phyloP scores from a whole-genome alignment of 23 tunicate species.

The Clavelina lepadiformis region DNA sequence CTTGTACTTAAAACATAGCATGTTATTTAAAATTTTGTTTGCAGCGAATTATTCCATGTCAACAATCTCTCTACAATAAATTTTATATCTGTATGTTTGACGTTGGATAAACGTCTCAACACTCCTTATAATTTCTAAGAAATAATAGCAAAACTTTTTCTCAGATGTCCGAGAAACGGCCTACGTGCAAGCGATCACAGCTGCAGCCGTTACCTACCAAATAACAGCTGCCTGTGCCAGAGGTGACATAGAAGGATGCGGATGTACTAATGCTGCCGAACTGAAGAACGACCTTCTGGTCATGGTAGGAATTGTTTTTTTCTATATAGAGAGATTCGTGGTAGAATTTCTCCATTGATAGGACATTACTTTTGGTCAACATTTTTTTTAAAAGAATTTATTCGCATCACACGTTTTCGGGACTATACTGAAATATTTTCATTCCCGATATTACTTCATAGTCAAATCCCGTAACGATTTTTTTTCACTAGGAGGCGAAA shows the following conservation, averaged over 20 bases:
- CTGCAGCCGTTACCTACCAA: conserved; percentile 58
- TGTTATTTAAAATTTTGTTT: no score
- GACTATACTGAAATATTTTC: no score
- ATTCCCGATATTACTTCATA: neutral
- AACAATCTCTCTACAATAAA: no score
- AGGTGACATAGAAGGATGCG: conserved; percentile 45
- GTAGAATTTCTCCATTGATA: neutral
- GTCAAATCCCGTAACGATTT: neutral
- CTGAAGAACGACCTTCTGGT: conserved; percentile 4
- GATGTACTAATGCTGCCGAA: conserved; percentile 16
- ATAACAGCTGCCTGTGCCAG: conserved; percentile 57
- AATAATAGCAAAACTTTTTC: no score
- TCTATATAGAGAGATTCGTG: neutral
- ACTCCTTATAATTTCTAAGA: no score
- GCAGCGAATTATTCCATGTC: no score
- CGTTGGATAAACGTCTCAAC: no score
- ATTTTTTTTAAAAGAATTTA: no score
- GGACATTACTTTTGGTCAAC: neutral
- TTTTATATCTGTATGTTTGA: no score
- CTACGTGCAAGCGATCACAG: conserved; percentile 48
- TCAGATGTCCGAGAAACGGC: conserved; percentile 64
- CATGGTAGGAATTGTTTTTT: conserved; percentile 11
- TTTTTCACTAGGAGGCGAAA: conserved; percentile 48
- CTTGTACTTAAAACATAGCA: no score
- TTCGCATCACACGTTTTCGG: no score